Base-by-base conservation (phyloP, 2,113 vertebrate genomes). In the Tringa solitaria region DNA sequence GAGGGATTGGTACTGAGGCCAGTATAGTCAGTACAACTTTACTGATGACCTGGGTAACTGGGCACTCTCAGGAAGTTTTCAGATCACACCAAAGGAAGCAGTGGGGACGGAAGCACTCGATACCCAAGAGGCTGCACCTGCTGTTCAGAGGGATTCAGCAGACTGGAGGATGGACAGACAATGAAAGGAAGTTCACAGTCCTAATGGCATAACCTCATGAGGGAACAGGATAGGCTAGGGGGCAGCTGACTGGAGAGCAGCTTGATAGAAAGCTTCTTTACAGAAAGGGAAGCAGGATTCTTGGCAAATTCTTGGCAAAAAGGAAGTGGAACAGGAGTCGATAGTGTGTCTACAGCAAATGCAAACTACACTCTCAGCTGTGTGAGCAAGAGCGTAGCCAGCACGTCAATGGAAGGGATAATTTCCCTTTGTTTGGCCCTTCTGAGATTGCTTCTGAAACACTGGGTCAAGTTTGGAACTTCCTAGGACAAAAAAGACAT, bases 101-200 rank as follows among this genome's bases (percentile, higher is more conserved):
- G 43, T 6, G 45, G 19, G 84, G 21, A 94, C 53, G 64, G 80
- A 92, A 84, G 67, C 75, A 75, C 84, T 95, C 0, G 2, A 63
- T 61, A 54, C 59, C 88, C 95, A 46, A 90, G 95, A 93, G 81
- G 77, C 65, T 84, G 82, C 81, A 87, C 78, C 84, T 97, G 89
- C 67, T 87, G 21, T 26, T 94, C 64, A 86, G 82, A 82, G 73
- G 57, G 74, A 53, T 56, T 61, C 46, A 56, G 8, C 23, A 61
- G 39, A 21, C 43, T 61, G 72, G 41, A 77, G 82, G 57, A 54
- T 5, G 37, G 48, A 28, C 35, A 57, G 48, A 63, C 48, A 67
- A 19, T 2, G 3, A 63, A 51, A 81, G 56, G 39, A 73, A 61
- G 26, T 12, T 21, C 14, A 8, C 54, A 43, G 41, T 45, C 41